These are phyloP conservation scores for Frankliniella intonsa DNA, from an alignment of 2,888 invertebrate species.

Conservation along the genomic window DNA sequence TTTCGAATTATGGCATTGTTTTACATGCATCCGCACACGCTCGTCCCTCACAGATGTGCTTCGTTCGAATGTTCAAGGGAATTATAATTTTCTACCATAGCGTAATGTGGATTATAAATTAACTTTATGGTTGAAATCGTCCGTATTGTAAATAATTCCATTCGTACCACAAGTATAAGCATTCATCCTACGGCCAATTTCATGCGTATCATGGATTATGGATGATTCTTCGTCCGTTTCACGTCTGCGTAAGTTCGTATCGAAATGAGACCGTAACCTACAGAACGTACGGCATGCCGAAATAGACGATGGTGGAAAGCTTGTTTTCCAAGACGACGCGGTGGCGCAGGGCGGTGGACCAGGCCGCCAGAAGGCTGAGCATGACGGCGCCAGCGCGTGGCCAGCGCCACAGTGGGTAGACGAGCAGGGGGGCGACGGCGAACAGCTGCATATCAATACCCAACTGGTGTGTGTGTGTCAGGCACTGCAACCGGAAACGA, in stretches of 20 bases:
- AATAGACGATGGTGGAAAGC: slow-evolving; percentile 55
- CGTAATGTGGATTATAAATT: too few species aligned
- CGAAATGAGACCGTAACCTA: slow-evolving; percentile 17
- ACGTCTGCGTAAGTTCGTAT: not conserved
- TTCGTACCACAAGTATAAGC: too few species aligned
- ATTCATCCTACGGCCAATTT: too few species aligned
- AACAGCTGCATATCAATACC: slow-evolving; percentile 58
- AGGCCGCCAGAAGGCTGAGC: slow-evolving; percentile 45
- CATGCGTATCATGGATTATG: too few species aligned
- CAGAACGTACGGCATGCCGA: slow-evolving; percentile 54
- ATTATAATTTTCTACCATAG: too few species aligned
- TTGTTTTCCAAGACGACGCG: slow-evolving; percentile 50
- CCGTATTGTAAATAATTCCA: too few species aligned
- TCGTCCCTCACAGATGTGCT: too few species aligned
- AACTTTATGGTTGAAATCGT: too few species aligned
- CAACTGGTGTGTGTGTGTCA: slow-evolving; percentile 57
- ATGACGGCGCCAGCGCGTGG: slow-evolving; percentile 47
- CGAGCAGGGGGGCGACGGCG: slow-evolving; percentile 50
- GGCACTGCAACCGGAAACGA: slow-evolving; percentile 47
- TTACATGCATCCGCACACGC: not conserved
- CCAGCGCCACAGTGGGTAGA: slow-evolving; percentile 50
- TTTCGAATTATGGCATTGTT: not conserved
- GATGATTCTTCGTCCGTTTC: not conserved
- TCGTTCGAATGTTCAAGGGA: too few species aligned
- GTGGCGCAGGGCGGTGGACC: slow-evolving; percentile 51